Evolutionary conservation across 2,797 vertebrate species (phyloP), one percentile per base, ranked within the genome.

Genomic region (Protonibea diacanthus): DNA sequence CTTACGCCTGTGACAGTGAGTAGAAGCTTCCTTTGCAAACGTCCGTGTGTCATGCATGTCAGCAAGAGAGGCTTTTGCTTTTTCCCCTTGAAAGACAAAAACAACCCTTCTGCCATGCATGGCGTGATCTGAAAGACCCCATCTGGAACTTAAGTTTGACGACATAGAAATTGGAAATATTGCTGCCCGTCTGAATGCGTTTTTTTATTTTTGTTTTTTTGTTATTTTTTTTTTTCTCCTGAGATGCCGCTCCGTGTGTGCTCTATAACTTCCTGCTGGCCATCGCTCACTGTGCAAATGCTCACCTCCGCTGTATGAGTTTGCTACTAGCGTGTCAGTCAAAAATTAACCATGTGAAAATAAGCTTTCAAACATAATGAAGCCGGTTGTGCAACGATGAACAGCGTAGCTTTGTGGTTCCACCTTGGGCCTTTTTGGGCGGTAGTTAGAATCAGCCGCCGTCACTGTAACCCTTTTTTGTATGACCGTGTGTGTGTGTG

Each of bases 1-100:
- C 98, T 0, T 99, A 99, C 48, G 97, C 98, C 57, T 99, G 98
- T 64, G 98, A 99, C 95, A 99, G 98, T 99, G 93, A 98, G 98
- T 97, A 80, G 10, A 68, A 45, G 23, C 53, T 64, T 72, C 23
- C 21, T 58, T 65, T 74, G 53, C 55, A 55, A 38, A 40, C 5
- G 2, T 53, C 18, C 10, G 14, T 57, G 67, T 58, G 33, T n/a
- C 33, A 38, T 80, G 90, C 89, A 83, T 74, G 83, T 81, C 5
- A 40, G 71, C 78, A 74, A 86, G 55, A 75, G 40, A 86, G 45
- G 64, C 82, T 73, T 86, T 86, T 71, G 81, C 62, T 74, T 82
- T 82, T 84, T 45, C 0, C 64, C 25, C 18, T 18, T 68, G 40
- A 79, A 76, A 78, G 66, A 78, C 29, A 71, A 69, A 74, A 61